Base-by-base conservation (phyloP, 2,113 vertebrate species). In the Ceyx melanurus region DNA sequence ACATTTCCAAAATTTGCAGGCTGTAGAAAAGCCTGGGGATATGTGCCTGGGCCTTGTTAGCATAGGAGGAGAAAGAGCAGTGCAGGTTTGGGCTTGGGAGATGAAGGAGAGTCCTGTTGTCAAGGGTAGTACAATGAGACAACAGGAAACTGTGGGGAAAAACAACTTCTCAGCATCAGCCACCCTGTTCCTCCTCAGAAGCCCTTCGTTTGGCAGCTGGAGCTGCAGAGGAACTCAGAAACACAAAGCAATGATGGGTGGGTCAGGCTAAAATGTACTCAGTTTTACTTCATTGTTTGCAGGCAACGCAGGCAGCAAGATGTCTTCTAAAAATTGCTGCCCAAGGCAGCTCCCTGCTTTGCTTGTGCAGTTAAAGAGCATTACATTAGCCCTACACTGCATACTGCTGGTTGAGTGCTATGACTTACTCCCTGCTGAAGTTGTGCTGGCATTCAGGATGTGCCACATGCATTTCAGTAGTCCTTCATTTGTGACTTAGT, bases 321-420 rank as follows among this genome's bases (percentile, higher is more conserved):
- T 25, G 21, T 33, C 21, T 78, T 40, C 33, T 46, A 18, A 18
- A 51, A 56, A 18, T 2, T 85, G 23, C 35, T 0, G 1, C 22
- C 54, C 50, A 76, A 22, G 26, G 67, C 23, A 86, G 45, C 29
- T 70, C 29, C 10, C 60, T 82, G 45, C 11, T 76, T 76, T 88
- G n/a, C 48, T 60, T 56, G 16, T 2, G 5, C 6, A 4, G 17
- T 35, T 46, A 40, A 88, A 19, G 12, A 26, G 50, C 21, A 21
- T 15, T 33, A 48, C 14, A 3, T 42, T 42, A 42, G 31, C 25
- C 29, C 48, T 72, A 2, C 60, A 28, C 54, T 29, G 29, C 31
- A 45, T 31, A 14, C n/a, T 0, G 0, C 61, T 66, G 66, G n/a
- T 64, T 43, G 23, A 48, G 33, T 1, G 2, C 21, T 9, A 4